Conservation (phyloP, 2,888 invertebrate species). For the Rhyacophila evoluta region DNA sequence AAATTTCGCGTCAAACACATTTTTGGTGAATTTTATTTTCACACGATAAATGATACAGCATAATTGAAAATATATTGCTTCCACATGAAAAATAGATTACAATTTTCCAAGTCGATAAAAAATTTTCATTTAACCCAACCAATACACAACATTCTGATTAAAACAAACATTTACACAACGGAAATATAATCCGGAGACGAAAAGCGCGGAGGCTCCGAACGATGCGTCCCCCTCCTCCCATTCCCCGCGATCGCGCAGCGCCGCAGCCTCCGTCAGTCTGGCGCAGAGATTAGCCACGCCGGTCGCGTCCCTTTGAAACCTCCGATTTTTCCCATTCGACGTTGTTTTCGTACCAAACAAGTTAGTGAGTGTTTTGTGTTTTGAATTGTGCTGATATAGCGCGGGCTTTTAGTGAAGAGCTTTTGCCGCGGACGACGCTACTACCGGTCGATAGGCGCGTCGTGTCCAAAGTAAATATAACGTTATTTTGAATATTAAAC, state of each 20-base stretch:
- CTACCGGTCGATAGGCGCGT: neutral
- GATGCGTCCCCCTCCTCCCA: neutral
- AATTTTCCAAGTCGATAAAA: too few species aligned
- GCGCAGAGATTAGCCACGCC: constrained; percentile 40
- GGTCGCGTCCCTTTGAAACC: constrained; percentile 28
- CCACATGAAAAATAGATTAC: too few species aligned
- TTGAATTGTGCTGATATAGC: constrained; percentile 11
- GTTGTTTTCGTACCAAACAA: neutral
- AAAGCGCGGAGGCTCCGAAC: neutral
- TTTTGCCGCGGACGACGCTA: neutral
- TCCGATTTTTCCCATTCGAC: neutral
- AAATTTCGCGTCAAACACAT: too few species aligned
- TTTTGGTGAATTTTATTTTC: too few species aligned
- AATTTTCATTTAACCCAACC: too few species aligned
- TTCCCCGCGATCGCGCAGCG: constrained; percentile 16
- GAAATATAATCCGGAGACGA: neutral
- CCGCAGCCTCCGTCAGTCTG: constrained; percentile 45
- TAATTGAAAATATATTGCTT: too few species aligned
- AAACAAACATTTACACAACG: neutral
- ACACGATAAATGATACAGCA: too few species aligned
- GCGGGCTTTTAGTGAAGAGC: neutral
- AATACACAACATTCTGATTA: neutral
- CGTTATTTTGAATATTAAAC: neutral
- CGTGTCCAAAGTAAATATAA: constrained; percentile 1
- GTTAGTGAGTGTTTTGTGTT: constrained; percentile 16